A percentile compares a stretch with the other conserved stretches of the same genome.
phyloP scores from a whole-genome alignment of 2,888 invertebrate genomes.

The Notodonta dromedarius region DNA sequence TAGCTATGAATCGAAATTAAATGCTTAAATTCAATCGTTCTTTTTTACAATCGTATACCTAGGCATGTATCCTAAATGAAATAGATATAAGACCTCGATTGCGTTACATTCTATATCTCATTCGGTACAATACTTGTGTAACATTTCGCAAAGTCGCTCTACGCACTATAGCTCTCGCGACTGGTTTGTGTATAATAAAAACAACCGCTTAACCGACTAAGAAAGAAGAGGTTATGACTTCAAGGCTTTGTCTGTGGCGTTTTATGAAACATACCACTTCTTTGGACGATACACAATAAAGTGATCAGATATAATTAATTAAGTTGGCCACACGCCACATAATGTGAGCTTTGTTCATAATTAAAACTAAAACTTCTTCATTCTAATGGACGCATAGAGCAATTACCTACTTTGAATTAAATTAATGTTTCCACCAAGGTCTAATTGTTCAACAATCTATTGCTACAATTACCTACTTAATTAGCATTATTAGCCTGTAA shows the following conservation, averaged over 20 bases:
- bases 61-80: constrained; percentile 25
- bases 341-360: too few relatives aligned
- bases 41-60: constrained; percentile 9
- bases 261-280: too few relatives aligned
- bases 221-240: too few relatives aligned
- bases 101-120: constrained; percentile 29
- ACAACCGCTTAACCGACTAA: background rate
- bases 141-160: constrained; percentile 34
- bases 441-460: constrained; percentile 18
- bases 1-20: background rate
- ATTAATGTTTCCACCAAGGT: constrained; percentile 31
- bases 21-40: background rate
- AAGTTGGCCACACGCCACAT: too few relatives aligned
- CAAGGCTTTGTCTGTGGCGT: too few relatives aligned
- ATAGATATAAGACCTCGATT: constrained; percentile 30
- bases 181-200: constrained; percentile 7
- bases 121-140: constrained; percentile 35
- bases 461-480: constrained; percentile 15
- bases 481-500: constrained; percentile 1
- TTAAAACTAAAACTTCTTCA: constrained; percentile 26
- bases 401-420: constrained; percentile 22
- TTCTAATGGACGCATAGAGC: constrained; percentile 13
- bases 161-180: constrained; percentile 19
- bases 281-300: too few relatives aligned
- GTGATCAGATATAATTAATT: too few relatives aligned